Evolutionary conservation across 2,113 vertebrate genomes (phyloP), one percentile per base, ranked within the genome.

Genomic region (Corvus hawaiiensis): DNA sequence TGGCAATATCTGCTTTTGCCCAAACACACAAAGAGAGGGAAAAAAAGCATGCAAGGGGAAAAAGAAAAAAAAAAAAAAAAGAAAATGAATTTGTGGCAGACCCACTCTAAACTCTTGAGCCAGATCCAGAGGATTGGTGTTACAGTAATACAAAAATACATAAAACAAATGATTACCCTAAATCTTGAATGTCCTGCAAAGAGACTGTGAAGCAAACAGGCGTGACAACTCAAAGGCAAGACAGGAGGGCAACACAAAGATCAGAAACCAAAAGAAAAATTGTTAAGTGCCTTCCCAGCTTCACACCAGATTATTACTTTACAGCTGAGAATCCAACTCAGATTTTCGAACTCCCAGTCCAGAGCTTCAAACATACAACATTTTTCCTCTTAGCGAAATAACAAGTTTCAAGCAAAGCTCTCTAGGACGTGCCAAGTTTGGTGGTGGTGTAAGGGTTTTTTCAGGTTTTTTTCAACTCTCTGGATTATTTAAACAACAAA

Each of bases 401-500:
- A 80, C 1, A 16, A 67, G 37, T 68, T 92, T 78, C 79, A 88
- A 92, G 87, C 68, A 95, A 77, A 93, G 62, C 39, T 86, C 83
- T 66, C 51, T 35, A 77, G 51, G 64, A 80, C 33, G 41, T 26
- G 63, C 93, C 93, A 90, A 80, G 49, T 84, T 93, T 88, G 82
- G 51, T 39, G 44, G 64, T 68, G 21, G 67, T 46, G 23, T 46
- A 90, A 87, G 32, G 24, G 39, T 41, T 13, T 41, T 41, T 44
- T 30, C 49, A 56, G 3, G 0, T 9, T 16, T 54, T 80, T 79
- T 73, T 63, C 72, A 93, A 48, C 83, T 86, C 58, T 55, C 37
- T 64, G 48, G 33, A 86, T 90, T 90, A 84, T 78, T 95, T 92
- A 96, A 93, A 88, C 78, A 95, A 91, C 75, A 52, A 80, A 78